phyloP scores from a whole-genome alignment of 2,113 vertebrate species.

The Malurus alboscapulatus region DNA sequence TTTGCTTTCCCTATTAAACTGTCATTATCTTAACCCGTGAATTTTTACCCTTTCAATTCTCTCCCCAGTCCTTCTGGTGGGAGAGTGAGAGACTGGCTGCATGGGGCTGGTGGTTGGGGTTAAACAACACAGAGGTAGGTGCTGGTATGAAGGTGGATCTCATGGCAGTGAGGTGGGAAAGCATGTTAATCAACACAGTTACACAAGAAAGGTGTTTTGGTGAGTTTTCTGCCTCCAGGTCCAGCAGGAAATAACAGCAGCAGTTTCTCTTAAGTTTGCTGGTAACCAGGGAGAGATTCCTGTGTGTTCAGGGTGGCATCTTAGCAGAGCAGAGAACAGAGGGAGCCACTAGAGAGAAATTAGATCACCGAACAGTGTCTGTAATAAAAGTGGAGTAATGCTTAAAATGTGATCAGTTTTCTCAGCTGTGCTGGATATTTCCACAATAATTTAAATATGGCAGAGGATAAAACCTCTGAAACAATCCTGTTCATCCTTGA shows the following conservation, averaged over 20 bases:
- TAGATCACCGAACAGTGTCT: neutral
- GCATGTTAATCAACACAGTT: neutral
- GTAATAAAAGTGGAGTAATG: neutral
- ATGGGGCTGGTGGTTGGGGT: neutral
- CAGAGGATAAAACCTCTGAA: neutral
- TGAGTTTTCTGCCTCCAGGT: neutral
- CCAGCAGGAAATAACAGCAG: neutral
- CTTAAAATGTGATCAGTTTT: neutral
- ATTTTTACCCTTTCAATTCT: neutral
- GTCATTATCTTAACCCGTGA: neutral
- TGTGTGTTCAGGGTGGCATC: neutral
- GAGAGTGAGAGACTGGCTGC: neutral
- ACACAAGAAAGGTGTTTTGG: neutral
- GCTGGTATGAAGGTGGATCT: neutral
- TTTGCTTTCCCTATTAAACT: neutral
- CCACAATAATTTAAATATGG: neutral
- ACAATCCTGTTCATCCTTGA: neutral
- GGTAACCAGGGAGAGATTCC: neutral
- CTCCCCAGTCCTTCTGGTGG: neutral
- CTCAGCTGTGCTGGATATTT: neutral
- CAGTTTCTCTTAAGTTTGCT: neutral
- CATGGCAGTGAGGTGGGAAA: neutral
- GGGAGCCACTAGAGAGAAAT: neutral
- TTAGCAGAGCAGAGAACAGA: neutral
- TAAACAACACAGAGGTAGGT: neutral